Evolutionary conservation across 1,140 invertebrate species (phyloP).

Genomic region (Sitobion miscanthi): DNA sequence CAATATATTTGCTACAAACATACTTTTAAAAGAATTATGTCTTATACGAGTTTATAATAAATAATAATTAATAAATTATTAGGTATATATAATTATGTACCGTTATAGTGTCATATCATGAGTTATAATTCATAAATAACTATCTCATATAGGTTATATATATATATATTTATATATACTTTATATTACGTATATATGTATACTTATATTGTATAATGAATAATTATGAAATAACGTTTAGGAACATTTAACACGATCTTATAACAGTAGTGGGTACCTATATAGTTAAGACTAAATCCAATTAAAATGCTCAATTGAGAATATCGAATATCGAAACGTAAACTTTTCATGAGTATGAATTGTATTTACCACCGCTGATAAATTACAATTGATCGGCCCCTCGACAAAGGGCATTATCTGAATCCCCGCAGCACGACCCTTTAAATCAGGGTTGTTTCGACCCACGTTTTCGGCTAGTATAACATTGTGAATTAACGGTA

Average conservation of each 20-base stretch:
- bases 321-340: neutral
- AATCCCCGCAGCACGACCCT: slow-evolving; percentile 22
- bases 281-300: neutral
- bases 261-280: neutral
- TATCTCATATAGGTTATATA: neutral
- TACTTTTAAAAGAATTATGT: neutral
- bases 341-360: neutral
- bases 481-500: slow-evolving; percentile 28
- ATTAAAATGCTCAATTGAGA: neutral
- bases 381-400: slow-evolving; percentile 30
- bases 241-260: neutral
- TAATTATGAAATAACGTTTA: neutral
- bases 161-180: too few relatives aligned
- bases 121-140: neutral
- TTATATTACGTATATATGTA: too few relatives aligned
- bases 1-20: too few relatives aligned
- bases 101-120: neutral
- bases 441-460: slow-evolving; percentile 25
- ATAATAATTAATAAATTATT: too few relatives aligned
- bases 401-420: slow-evolving; percentile 37
- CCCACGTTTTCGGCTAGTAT: slow-evolving; percentile 20
- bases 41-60: neutral
- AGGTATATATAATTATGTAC: too few relatives aligned
- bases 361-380: slow-evolving; percentile 25
- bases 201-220: too few relatives aligned